Evolutionary conservation across 2,113 vertebrate species (phyloP), one percentile per base, ranked within the genome.

Genomic region (Syngnathus typhle): DNA sequence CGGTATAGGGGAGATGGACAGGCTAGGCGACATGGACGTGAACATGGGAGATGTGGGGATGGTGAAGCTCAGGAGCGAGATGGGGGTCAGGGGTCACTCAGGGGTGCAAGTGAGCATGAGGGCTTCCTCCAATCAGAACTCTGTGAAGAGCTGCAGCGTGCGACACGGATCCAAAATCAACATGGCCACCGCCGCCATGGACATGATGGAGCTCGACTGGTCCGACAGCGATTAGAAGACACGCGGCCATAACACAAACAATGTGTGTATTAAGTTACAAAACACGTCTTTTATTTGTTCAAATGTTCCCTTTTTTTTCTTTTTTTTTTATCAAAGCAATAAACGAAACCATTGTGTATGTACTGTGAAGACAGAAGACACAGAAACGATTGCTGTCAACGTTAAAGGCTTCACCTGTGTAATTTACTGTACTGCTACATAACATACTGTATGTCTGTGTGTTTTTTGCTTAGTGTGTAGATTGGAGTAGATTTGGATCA

Each of bases 81-180:
- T 87, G 21, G 87, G 82, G 56, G 70, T 88, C 68, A 79, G 88
- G 70, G 83, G 93, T 87, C 93, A 92, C 83, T 95, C 95, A 74
- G 95, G 96, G 83, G 93, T 98, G 91, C 94, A 98, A 92, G 93
- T 98, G 90, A 98, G 95, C 93, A 94, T 98, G 95, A 92, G 94
- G 87, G 87, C 96, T 4, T 87, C 86, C 1, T 89, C 87, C 88
- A 98, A 97, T 92, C 94, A 96, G 93, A 98, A 98, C 93, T 96
- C 95, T 89, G 93, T 94, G 87, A 96, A 95, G 92, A 96, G 94
- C 90, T 95, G 94, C 85, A 95, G 94, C 76, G 91, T 96, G 81
- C 81, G 95, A 82, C 93, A 93, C 74, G 95, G 96, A 70, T 94
- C 93, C 92, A 97, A 96, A 87, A 91, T 98, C 90, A 94, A 96